Evolutionary conservation across 2,797 vertebrate species (phyloP), one percentile per base, ranked within the genome.

Genomic region (Myripristis jacobus): DNA sequence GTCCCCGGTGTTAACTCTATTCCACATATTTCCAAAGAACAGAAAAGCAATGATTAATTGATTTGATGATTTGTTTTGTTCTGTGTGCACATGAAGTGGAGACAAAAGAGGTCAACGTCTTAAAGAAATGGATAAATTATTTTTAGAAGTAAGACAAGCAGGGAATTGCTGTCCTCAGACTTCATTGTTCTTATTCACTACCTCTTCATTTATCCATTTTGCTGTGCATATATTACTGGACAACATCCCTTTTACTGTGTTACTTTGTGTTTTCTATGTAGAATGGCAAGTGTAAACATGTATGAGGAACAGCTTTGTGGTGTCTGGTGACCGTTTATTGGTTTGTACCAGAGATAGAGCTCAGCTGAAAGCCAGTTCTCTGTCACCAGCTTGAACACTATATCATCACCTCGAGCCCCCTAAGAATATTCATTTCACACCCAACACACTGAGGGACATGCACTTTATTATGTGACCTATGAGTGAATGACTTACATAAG

Each of bases 21-120:
- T 86, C 79, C 60, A 69, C 19, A 70, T 72, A 65, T 74, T 84
- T 91, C 75, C 82, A 79, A 54, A 76, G 73, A 81, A 44, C 77
- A 61, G 66, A 44, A 79, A 69, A 67, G 60, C 47, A 83, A 60
- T 55, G 59, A 73, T 51, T 54, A 43, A 36, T 31, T 31, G 29
- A 31, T 31, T 31, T 31, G 6, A 29, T 29, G 29, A 31, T 31
- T 31, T 31, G 47, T 56, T 84, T 71, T 19, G 80, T 22, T 71
- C 52, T 63, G 6, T 24, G 50, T 31, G 24, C 25, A 48, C 44
- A 47, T 29, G 51, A 27, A 53, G 24, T 25, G 27, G 34, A 66
- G 16, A 53, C 22, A 24, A 31, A 44, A 66, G 51, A 76, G 69
- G 41, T 73, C n/a, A 79, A 54, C 4, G 18, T 19, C 13, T 21